Evolutionary conservation across 2,888 invertebrate species (phyloP).

Genomic region (Hypercompe scribonia): DNA sequence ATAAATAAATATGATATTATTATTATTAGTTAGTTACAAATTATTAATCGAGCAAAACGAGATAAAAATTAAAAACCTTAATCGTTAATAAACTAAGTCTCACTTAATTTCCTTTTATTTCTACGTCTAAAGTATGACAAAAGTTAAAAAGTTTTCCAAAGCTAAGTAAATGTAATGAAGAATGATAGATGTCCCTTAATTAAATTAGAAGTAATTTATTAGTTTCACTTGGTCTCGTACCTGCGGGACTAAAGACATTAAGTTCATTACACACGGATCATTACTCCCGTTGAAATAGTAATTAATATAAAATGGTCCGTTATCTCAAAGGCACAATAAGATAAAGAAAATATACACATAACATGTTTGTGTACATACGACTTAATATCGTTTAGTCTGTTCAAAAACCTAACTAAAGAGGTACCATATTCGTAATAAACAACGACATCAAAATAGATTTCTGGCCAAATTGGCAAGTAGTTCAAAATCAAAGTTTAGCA

Average conservation of each 20-base stretch:
- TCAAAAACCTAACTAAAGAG: background rate
- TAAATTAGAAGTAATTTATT: background rate
- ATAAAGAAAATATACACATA: background rate
- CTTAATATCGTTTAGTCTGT: background rate
- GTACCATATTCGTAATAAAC: background rate
- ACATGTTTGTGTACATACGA: background rate
- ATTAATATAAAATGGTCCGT: conserved; percentile 8
- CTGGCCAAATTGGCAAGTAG: background rate
- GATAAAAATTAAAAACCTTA: background rate
- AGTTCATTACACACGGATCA: conserved; percentile 10
- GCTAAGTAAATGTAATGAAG: conserved; percentile 1
- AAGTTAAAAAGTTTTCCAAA: background rate
- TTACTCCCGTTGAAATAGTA: conserved; percentile 8
- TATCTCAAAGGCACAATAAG: background rate
- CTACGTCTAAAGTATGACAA: background rate
- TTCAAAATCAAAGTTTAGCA: no score
- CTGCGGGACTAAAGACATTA: conserved; percentile 19
- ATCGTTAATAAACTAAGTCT: background rate
- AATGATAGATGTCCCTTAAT: background rate
- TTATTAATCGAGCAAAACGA: background rate
- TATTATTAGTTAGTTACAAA: background rate
- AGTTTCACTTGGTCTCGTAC: background rate
- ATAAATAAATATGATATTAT: no score
- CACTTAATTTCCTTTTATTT: background rate
- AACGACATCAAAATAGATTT: background rate